These are phyloP conservation scores for Cecropterus lyciades DNA, from an alignment of 1,140 invertebrate genomes.

Conservation along the genomic window DNA sequence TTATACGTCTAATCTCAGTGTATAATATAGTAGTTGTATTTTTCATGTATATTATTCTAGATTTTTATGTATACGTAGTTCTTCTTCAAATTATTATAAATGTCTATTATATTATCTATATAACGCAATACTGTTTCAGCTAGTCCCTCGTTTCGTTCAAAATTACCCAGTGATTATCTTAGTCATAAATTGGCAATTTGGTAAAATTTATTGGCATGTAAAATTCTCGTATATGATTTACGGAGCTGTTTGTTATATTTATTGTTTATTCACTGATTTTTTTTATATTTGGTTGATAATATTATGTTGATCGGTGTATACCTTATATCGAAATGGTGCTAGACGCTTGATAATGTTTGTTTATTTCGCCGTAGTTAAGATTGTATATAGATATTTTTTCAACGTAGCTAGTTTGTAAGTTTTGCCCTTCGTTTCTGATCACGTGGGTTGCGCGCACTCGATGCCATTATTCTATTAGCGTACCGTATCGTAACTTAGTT, in stretches of 20 bases:
- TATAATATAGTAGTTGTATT: slow-evolving; percentile 60
- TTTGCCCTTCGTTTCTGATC: slow-evolving; percentile 43
- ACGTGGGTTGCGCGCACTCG: neutral
- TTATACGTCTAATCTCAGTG: slow-evolving; percentile 73
- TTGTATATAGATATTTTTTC: slow-evolving; percentile 65
- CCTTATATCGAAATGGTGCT: slow-evolving; percentile 79
- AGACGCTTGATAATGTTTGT: slow-evolving; percentile 71
- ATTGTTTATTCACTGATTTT: slow-evolving; percentile 66
- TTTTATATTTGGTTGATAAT: slow-evolving; percentile 74
- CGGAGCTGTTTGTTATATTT: slow-evolving; percentile 63
- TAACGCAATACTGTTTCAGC: slow-evolving; percentile 69
- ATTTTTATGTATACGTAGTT: slow-evolving; percentile 63
- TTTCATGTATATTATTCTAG: slow-evolving; percentile 59
- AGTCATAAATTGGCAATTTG: slow-evolving; percentile 40
- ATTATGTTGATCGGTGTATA: slow-evolving; percentile 75
- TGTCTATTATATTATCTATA: slow-evolving; percentile 57
- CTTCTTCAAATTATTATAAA: slow-evolving; percentile 41
- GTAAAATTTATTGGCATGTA: slow-evolving; percentile 38
- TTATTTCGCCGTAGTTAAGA: slow-evolving; percentile 68
- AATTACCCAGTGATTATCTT: slow-evolving; percentile 61
- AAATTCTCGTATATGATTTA: slow-evolving; percentile 39
- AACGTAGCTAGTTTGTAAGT: slow-evolving; percentile 48
- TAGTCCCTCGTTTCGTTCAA: slow-evolving; percentile 72
- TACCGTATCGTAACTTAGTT: slow-evolving; percentile 40
- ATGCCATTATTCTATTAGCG: slow-evolving; percentile 38